A percentile compares a stretch with the other conserved stretches of the same genome.
Conservation (phyloP, 2,888 invertebrate genomes). For the Phrixothrix hirtus region DNA sequence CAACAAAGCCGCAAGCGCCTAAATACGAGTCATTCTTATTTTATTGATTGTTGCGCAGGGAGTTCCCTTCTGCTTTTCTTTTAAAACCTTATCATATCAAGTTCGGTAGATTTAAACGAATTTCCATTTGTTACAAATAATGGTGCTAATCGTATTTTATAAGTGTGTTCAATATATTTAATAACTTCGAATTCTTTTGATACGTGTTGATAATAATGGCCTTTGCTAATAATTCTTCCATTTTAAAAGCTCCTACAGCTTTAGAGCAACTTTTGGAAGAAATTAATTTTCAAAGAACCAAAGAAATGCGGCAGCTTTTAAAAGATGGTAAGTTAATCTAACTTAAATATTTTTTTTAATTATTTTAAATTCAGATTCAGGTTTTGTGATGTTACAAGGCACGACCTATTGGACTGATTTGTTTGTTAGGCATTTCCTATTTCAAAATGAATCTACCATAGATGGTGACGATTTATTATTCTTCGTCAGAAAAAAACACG, state of each 20-base stretch:
- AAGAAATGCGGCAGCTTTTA: conserved; percentile 85
- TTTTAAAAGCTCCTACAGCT: conserved; percentile 66
- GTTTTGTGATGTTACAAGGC: conserved; percentile 89
- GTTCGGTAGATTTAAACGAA: background rate
- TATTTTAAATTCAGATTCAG: conserved; percentile 66
- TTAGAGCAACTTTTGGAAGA: conserved; percentile 87
- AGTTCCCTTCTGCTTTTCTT: conserved; percentile 15
- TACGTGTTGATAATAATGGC: conserved; percentile 45
- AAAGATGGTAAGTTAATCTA: conserved; percentile 72
- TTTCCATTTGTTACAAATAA: conserved; percentile 7
- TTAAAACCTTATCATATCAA: conserved; percentile 3
- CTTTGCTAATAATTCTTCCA: conserved; percentile 49
- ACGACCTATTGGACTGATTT: conserved; percentile 95
- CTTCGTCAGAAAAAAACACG: conserved; percentile 91
- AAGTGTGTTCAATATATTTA: conserved; percentile 14
- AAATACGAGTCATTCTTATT: conserved; percentile 10
- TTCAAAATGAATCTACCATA: conserved; percentile 85
- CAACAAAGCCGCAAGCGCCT: conserved; percentile 19
- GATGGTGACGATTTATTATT: conserved; percentile 94
- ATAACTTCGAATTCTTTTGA: background rate
- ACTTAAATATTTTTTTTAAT: background rate
- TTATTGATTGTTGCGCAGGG: conserved; percentile 27
- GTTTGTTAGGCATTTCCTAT: conserved; percentile 91
- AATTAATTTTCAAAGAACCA: conserved; percentile 89
- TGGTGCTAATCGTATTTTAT: conserved; percentile 9